Conservation (phyloP, 2,113 vertebrate genomes). For the Lonchura striata region DNA sequence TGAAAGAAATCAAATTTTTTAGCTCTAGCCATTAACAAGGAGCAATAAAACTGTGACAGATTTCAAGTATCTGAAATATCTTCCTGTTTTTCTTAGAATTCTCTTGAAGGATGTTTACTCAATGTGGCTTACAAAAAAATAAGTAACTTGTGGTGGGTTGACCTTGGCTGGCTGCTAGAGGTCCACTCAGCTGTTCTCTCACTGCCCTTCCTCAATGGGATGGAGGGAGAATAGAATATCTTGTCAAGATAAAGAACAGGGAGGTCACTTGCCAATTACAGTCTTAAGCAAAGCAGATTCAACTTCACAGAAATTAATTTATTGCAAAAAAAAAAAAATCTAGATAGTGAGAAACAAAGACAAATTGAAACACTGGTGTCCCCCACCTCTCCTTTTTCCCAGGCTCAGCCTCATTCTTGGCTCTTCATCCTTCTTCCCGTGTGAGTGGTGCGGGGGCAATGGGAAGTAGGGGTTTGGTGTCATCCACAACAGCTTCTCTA, state of each 20-base stretch:
- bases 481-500: neutral
- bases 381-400: neutral
- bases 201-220: neutral
- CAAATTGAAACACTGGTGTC: neutral
- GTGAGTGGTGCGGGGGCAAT: rapidly evolving
- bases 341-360: neutral
- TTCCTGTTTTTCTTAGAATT: neutral
- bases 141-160: neutral
- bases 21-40: too few relatives aligned
- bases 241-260: neutral
- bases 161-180: neutral
- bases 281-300: neutral
- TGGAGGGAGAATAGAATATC: neutral
- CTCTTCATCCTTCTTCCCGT: rapidly evolving
- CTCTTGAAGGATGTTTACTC: neutral
- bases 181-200: neutral
- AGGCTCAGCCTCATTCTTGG: neutral
- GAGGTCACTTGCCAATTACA: neutral
- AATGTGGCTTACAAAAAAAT: slow-evolving; percentile 24
- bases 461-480: neutral
- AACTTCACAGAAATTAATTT: neutral
- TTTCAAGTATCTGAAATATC: neutral
- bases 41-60: neutral
- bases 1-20: neutral
- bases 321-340: neutral